phyloP scores from a whole-genome alignment of 2,797 vertebrate genomes.

The Ceyx erithaca region DNA sequence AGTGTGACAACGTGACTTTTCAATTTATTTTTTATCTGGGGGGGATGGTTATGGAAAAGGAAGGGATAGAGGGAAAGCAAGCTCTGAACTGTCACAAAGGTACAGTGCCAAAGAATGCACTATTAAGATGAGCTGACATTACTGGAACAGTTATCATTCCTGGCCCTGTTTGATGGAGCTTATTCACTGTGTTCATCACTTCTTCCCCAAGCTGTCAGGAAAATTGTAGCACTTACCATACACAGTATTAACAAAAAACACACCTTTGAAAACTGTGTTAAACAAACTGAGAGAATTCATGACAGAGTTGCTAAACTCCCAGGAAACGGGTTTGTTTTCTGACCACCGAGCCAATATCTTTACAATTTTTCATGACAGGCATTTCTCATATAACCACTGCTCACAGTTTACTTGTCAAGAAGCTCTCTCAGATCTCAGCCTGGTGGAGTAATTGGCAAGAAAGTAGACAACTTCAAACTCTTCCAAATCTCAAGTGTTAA shows the following conservation, averaged over 20 bases:
- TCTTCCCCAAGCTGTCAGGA: constrained; percentile 65
- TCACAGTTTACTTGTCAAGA: constrained; percentile 45
- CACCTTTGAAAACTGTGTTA: constrained; percentile 66
- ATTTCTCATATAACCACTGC: constrained; percentile 25
- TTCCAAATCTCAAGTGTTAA: constrained; percentile 11
- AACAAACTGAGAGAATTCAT: constrained; percentile 71
- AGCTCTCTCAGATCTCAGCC: constrained; percentile 37
- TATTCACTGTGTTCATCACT: constrained; percentile 66
- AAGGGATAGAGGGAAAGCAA: background rate
- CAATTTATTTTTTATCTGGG: background rate
- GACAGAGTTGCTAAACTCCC: constrained; percentile 63
- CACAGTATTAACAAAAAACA: constrained; percentile 59
- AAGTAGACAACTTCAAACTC: constrained; percentile 38
- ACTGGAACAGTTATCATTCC: constrained; percentile 52
- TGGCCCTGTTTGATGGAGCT: constrained; percentile 58
- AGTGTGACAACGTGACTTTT: background rate
- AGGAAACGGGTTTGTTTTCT: constrained; percentile 62
- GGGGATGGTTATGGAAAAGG: fast-evolving
- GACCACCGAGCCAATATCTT: constrained; percentile 56
- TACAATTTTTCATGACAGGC: constrained; percentile 55
- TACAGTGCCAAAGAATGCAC: constrained; percentile 47
- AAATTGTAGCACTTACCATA: constrained; percentile 63
- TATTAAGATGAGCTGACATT: constrained; percentile 36
- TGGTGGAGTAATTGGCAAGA: constrained; percentile 39
- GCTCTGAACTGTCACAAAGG: constrained; percentile 18